phyloP scores from a whole-genome alignment of 2,113 vertebrate genomes.

The Eptesicus fuscus region DNA sequence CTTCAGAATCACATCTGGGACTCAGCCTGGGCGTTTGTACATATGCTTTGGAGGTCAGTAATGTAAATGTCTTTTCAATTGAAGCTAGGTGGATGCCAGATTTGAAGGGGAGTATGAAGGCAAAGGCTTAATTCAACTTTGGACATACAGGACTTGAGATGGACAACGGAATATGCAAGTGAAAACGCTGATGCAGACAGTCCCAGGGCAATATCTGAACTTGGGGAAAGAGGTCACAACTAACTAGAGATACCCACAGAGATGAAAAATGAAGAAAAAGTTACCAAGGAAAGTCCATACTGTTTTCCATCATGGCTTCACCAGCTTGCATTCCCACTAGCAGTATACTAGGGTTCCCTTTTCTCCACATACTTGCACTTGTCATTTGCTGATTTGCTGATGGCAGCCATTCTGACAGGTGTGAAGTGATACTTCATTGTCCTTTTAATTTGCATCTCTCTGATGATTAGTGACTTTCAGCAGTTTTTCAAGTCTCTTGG shows the following conservation, averaged over 20 bases:
- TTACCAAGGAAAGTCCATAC: too few relatives aligned
- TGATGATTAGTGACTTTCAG: too few relatives aligned
- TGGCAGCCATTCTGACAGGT: too few relatives aligned
- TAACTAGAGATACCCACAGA: background rate
- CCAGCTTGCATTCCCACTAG: too few relatives aligned
- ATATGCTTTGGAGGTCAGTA: background rate
- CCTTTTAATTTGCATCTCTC: too few relatives aligned
- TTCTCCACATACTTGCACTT: too few relatives aligned
- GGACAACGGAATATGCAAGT: background rate
- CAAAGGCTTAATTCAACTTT: background rate
- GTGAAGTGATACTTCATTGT: too few relatives aligned
- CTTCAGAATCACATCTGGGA: background rate
- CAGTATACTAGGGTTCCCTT: too few relatives aligned
- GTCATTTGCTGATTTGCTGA: too few relatives aligned
- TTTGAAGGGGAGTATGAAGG: background rate
- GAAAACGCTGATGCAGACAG: background rate
- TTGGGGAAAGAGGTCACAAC: background rate
- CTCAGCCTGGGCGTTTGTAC: background rate
- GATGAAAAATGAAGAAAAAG: background rate
- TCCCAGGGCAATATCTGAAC: background rate
- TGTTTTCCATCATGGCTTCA: too few relatives aligned
- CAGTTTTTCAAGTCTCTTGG: too few relatives aligned
- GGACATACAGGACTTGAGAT: background rate
- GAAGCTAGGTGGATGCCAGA: background rate
- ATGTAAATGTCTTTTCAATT: background rate